Evolutionary conservation across 2,797 vertebrate species (phyloP).

Genomic region (Phaenicophaeus curvirostris): DNA sequence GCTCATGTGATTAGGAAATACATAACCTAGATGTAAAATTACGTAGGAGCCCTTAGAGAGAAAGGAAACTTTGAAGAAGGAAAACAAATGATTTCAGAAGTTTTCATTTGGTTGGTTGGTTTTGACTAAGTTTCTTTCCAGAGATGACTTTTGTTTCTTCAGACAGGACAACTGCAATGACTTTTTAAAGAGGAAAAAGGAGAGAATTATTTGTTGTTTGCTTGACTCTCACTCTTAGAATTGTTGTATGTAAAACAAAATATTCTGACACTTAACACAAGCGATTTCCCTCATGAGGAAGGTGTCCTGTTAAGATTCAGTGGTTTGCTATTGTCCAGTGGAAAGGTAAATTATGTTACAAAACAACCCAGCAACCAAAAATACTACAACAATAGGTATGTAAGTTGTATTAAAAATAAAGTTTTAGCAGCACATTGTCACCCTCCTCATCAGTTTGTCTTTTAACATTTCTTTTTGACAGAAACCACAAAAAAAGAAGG

Average conservation of each 20-base stretch:
- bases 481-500: background rate
- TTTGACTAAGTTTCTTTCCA: background rate
- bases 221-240: background rate
- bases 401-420: background rate
- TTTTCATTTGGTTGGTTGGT: background rate
- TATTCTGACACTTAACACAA: background rate
- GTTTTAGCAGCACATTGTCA: background rate
- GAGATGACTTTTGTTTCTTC: background rate
- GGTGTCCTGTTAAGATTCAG: background rate
- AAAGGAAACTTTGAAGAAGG: background rate
- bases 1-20: background rate
- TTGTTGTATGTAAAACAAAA: background rate
- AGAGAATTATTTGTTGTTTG: background rate
- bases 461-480: background rate
- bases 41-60: background rate
- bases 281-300: background rate
- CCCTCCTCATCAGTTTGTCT: background rate
- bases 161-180: background rate
- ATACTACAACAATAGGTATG: fast-evolving
- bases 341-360: background rate
- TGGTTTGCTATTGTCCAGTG: background rate
- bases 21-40: background rate
- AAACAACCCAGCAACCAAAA: background rate
- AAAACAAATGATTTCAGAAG: background rate
- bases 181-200: background rate